These are phyloP conservation scores for Haliaeetus vocifer DNA, from an alignment of 2,797 vertebrate species.

Conservation along the genomic window DNA sequence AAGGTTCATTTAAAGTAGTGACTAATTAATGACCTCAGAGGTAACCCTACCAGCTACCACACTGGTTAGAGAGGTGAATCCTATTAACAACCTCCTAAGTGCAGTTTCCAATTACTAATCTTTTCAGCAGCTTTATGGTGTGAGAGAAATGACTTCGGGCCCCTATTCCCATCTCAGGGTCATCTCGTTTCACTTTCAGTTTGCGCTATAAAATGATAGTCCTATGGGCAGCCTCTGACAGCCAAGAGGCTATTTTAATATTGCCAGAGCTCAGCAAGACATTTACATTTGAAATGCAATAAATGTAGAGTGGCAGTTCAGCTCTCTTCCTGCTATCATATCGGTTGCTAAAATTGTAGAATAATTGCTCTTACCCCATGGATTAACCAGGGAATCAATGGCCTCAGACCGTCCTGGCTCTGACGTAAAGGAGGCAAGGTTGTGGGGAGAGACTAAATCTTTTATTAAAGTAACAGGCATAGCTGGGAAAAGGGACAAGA, in stretches of 20 bases:
- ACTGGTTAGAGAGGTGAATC: constrained; percentile 43
- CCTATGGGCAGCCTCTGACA: background rate
- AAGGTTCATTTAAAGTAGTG: constrained; percentile 40
- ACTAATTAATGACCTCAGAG: constrained; percentile 63
- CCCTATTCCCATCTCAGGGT: constrained; percentile 1
- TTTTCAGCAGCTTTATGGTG: constrained; percentile 51
- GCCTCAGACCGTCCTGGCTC: background rate
- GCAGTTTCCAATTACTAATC: constrained; percentile 58
- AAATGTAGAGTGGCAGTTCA: background rate
- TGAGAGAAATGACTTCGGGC: constrained; percentile 42
- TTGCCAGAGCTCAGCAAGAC: background rate
- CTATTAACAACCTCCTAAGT: constrained; percentile 41
- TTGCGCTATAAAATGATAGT: background rate
- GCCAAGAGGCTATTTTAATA: background rate
- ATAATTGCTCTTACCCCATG: background rate
- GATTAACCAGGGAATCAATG: background rate
- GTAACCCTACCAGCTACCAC: constrained; percentile 42
- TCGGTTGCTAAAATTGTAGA: background rate
- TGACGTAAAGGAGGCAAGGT: background rate
- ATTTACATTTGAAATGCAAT: constrained; percentile 9
- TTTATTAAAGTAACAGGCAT: background rate
- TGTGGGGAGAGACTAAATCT: background rate
- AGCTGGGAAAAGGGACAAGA: background rate
- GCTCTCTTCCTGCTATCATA: background rate
- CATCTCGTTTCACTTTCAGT: constrained; percentile 40